phyloP scores from a whole-genome alignment of 1,140 invertebrate genomes.

The Sarcophaga bullata region DNA sequence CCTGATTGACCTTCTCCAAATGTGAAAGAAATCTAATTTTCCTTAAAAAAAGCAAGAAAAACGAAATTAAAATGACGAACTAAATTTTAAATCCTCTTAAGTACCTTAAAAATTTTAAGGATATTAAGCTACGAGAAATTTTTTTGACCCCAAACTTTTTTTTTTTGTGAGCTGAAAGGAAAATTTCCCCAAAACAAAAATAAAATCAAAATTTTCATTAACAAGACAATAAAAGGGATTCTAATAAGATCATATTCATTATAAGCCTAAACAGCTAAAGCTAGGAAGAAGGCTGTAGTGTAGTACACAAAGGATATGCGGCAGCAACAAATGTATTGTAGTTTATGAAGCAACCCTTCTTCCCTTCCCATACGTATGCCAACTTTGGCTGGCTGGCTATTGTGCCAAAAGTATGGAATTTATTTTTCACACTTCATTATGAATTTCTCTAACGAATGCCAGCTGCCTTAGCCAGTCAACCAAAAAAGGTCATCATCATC shows the following conservation, averaged over 20 bases:
- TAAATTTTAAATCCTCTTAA: slow-evolving; percentile 24
- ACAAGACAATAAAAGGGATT: slow-evolving; percentile 33
- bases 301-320: not conserved
- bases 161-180: too few species aligned
- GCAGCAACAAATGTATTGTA: not conserved
- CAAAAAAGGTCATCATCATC: not conserved
- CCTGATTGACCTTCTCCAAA: too few species aligned
- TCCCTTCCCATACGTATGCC: too few species aligned
- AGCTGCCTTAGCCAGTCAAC: not conserved
- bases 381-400: slow-evolving; percentile 9
- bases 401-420: not conserved
- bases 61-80: not conserved
- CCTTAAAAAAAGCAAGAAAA: not conserved
- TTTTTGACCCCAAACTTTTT: not conserved
- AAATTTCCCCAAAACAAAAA: not conserved
- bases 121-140: not conserved
- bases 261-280: too few species aligned
- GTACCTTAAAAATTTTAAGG: not conserved
- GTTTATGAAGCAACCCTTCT: not conserved
- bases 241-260: not conserved
- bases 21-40: too few species aligned
- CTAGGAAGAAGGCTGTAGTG: not conserved
- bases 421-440: not conserved
- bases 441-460: slow-evolving; percentile 4
- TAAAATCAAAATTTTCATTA: slow-evolving; percentile 30